Evolutionary conservation across 2,113 vertebrate genomes (phyloP).

Genomic region (Grammomys surdaster): DNA sequence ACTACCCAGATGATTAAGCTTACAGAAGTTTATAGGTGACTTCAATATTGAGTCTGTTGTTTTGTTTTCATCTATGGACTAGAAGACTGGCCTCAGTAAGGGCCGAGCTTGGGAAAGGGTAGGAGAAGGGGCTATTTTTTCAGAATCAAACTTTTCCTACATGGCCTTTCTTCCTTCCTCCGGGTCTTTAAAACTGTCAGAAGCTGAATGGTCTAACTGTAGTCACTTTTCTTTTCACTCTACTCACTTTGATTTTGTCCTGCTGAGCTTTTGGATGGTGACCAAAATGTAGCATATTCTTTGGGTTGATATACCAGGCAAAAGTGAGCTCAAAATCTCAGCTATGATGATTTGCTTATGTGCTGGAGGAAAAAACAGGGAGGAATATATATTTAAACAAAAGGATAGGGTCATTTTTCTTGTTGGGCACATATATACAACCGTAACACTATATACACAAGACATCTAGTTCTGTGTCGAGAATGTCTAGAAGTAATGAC

Average conservation of each 20-base stretch:
- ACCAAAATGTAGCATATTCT: not conserved
- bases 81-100: not conserved
- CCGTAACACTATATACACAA: not conserved
- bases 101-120: too few relatives aligned
- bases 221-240: not conserved
- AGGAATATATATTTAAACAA: not conserved
- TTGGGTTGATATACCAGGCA: not conserved
- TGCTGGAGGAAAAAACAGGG: not conserved
- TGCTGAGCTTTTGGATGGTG: not conserved
- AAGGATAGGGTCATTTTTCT: not conserved
- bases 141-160: not conserved
- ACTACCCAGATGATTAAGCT: not conserved
- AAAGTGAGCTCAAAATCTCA: not conserved
- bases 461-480: not conserved
- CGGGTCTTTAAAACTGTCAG: not conserved
- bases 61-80: not conserved
- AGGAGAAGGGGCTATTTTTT: not conserved
- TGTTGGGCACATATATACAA: not conserved
- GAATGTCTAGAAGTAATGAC: not conserved
- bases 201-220: not conserved
- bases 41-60: not conserved
- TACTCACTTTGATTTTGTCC: not conserved
- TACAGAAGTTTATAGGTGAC: not conserved
- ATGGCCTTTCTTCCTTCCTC: not conserved
- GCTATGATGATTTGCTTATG: not conserved